phyloP scores from a whole-genome alignment of 2,888 invertebrate species.

The Hesperia comma region DNA sequence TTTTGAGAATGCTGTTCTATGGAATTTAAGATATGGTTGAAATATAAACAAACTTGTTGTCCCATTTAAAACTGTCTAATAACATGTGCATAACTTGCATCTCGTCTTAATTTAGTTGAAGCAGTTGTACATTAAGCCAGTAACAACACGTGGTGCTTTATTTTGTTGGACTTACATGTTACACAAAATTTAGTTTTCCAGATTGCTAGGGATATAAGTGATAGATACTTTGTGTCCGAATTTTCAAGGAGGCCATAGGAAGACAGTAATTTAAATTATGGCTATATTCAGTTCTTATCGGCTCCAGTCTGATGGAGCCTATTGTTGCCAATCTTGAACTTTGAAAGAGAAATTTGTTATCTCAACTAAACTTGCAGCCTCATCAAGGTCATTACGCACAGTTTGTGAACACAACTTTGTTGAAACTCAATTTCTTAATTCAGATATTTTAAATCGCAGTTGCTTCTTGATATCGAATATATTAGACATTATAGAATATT shows the following conservation, averaged over 20 bases:
- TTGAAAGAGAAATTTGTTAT: not conserved
- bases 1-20: not conserved
- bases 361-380: constrained; percentile 14
- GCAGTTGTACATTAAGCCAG: not conserved
- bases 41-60: not conserved
- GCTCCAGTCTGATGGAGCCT: not conserved
- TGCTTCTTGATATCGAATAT: not conserved
- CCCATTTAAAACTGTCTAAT: not conserved
- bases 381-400: not conserved
- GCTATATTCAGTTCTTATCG: not conserved
- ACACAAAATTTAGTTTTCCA: too few species aligned
- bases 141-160: too few species aligned
- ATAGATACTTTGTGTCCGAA: too few species aligned
- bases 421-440: not conserved
- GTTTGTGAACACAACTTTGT: not conserved
- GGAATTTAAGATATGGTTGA: not conserved
- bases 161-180: too few species aligned
- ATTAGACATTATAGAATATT: constrained; percentile 11
- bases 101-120: not conserved
- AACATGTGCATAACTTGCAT: not conserved
- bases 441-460: not conserved
- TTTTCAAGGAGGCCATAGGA: too few species aligned
- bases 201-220: too few species aligned
- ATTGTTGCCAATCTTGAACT: not conserved
- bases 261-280: not conserved